Evolutionary conservation across 2,888 invertebrate genomes (phyloP).

Genomic region (Trissonchulus latispiculum): DNA sequence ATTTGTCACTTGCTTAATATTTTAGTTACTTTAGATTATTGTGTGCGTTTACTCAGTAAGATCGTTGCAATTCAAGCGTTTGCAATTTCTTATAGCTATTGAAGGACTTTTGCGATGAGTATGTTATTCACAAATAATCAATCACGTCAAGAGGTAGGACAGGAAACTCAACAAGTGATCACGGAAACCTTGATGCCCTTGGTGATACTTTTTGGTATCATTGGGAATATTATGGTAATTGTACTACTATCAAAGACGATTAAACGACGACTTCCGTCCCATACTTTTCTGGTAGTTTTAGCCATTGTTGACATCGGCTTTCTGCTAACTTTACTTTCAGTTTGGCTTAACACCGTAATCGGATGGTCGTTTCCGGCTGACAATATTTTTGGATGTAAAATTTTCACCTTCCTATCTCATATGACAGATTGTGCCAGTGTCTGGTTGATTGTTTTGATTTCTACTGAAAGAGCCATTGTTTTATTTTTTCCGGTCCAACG

Average conservation of each 20-base stretch:
- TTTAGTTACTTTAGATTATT: no score
- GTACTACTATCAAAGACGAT: not conserved
- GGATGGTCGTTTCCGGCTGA: not conserved
- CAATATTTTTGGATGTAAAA: conserved; percentile 13
- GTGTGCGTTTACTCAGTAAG: no score
- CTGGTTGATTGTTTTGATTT: conserved; percentile 9
- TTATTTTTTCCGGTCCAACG: not conserved
- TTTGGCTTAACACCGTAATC: not conserved
- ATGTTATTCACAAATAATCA: no score
- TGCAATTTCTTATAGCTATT: no score
- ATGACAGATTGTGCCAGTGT: not conserved
- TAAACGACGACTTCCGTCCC: not conserved
- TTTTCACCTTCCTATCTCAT: conserved; percentile 12
- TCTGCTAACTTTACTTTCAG: not conserved
- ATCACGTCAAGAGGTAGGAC: no score
- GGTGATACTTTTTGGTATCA: not conserved
- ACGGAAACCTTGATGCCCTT: not conserved
- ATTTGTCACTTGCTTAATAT: no score
- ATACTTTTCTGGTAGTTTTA: conserved; percentile 9
- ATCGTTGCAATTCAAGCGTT: no score
- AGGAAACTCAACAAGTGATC: not conserved
- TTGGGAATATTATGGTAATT: conserved; percentile 1
- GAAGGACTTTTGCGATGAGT: no score
- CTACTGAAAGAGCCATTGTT: conserved; percentile 3
- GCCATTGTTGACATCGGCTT: conserved; percentile 1